These are phyloP conservation scores for Tanytarsus gracilentus DNA, from an alignment of 2,888 invertebrate species.

Conservation along the genomic window DNA sequence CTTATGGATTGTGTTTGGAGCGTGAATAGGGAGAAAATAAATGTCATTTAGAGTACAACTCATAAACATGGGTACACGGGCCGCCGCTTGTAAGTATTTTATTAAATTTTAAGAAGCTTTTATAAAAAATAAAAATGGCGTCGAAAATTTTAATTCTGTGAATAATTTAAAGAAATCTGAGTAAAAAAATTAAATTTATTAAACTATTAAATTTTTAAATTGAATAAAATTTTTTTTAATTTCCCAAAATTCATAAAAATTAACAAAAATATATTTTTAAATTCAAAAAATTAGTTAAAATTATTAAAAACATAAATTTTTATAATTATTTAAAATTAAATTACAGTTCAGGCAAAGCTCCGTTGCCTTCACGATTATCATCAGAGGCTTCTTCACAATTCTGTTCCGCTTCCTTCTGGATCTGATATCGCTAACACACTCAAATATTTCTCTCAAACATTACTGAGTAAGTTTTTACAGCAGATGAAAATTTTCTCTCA, in stretches of 20 bases:
- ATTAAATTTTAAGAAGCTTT: not conserved
- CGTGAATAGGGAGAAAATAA: not conserved
- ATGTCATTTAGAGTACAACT: constrained; percentile 53
- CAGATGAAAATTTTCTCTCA: not conserved
- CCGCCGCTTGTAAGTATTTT: constrained; percentile 77
- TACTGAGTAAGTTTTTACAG: constrained; percentile 66
- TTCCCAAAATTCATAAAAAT: not conserved
- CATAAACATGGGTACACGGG: constrained; percentile 84
- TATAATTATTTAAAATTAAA: constrained; percentile 32
- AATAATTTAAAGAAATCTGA: not conserved
- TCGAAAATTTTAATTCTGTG: not conserved
- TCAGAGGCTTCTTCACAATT: constrained; percentile 80
- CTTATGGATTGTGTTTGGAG: not conserved
- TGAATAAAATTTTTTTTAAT: not conserved
- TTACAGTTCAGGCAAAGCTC: constrained; percentile 91
- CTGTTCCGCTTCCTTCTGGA: constrained; percentile 87
- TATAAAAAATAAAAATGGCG: constrained; percentile 10
- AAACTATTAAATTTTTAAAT: constrained; percentile 2
- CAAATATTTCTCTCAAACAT: constrained; percentile 95
- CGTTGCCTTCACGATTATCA: constrained; percentile 95
- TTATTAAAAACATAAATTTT: not conserved
- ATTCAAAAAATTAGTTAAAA: too few species aligned
- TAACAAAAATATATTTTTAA: not conserved
- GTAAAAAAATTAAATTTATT: not conserved
- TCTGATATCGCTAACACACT: constrained; percentile 94